A percentile compares a stretch with the other conserved stretches of the same genome.
These are phyloP conservation scores for Wasmannia auropunctata DNA, from an alignment of 1,140 invertebrate species.

Conservation along the genomic window DNA sequence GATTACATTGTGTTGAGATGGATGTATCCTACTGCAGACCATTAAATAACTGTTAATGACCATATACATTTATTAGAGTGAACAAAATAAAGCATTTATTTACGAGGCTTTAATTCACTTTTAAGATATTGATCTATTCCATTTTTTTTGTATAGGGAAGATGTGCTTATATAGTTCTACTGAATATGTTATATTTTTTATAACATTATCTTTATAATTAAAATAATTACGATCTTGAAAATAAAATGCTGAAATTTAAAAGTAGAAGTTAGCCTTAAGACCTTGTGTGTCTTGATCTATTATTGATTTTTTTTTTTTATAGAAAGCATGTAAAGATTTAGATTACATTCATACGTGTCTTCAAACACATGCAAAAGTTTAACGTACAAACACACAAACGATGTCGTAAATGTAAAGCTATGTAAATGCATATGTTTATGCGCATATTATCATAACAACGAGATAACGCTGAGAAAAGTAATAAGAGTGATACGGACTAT, in stretches of 20 bases:
- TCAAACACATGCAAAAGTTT: not conserved
- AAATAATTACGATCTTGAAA: not conserved
- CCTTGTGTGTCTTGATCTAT: not conserved
- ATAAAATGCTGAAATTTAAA: not conserved
- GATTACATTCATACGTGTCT: not conserved
- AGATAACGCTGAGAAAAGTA: slow-evolving; percentile 33
- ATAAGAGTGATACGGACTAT: not conserved
- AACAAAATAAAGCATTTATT: not conserved
- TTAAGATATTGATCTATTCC: not conserved
- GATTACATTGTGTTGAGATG: no score
- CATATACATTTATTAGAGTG: not conserved
- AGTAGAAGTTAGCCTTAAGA: not conserved
- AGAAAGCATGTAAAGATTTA: not conserved
- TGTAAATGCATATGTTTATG: not conserved
- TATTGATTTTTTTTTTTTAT: not conserved
- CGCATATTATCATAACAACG: not conserved
- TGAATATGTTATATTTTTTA: not conserved
- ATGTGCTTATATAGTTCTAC: not conserved
- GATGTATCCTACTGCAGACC: no score
- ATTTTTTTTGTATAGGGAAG: not conserved
- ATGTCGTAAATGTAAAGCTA: not conserved
- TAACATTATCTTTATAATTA: not conserved
- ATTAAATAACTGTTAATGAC: not conserved
- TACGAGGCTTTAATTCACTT: not conserved
- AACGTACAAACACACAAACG: no score